phyloP scores from a whole-genome alignment of 2,888 invertebrate species.

The Lasioglossum villosulum region DNA sequence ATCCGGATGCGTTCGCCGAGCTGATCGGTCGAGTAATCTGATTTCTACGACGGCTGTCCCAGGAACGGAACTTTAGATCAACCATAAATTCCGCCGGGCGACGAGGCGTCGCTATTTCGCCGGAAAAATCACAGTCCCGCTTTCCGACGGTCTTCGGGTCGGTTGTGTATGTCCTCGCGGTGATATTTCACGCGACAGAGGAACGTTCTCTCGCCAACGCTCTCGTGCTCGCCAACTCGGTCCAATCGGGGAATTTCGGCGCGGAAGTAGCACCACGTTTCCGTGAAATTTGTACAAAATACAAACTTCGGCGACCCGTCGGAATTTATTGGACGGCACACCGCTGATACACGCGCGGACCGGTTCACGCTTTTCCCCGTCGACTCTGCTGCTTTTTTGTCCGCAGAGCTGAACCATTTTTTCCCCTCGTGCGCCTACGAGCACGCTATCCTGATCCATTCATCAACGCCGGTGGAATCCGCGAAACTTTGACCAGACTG shows the following conservation, averaged over 20 bases:
- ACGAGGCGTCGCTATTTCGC: conserved; percentile 8
- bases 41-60: neutral
- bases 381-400: conserved; percentile 6
- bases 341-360: conserved; percentile 36
- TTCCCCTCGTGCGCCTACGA: neutral
- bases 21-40: conserved; percentile 27
- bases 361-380: conserved; percentile 21
- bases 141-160: neutral
- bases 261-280: conserved; percentile 27
- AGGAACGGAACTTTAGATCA: conserved; percentile 24
- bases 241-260: conserved; percentile 36
- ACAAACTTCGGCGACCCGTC: conserved; percentile 38
- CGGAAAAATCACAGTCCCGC: conserved; percentile 19
- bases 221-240: neutral
- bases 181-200: conserved; percentile 38
- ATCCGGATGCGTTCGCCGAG: neutral
- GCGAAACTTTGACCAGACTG: conserved; percentile 36
- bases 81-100: conserved; percentile 24
- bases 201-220: neutral
- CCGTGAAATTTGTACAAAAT: conserved; percentile 55
- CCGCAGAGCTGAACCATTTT: conserved; percentile 15
- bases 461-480: conserved; percentile 42
- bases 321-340: conserved; percentile 52
- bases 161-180: neutral
- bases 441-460: conserved; percentile 41